Evolutionary conservation across 2,888 invertebrate genomes (phyloP).

Genomic region (Dorcus hopei): DNA sequence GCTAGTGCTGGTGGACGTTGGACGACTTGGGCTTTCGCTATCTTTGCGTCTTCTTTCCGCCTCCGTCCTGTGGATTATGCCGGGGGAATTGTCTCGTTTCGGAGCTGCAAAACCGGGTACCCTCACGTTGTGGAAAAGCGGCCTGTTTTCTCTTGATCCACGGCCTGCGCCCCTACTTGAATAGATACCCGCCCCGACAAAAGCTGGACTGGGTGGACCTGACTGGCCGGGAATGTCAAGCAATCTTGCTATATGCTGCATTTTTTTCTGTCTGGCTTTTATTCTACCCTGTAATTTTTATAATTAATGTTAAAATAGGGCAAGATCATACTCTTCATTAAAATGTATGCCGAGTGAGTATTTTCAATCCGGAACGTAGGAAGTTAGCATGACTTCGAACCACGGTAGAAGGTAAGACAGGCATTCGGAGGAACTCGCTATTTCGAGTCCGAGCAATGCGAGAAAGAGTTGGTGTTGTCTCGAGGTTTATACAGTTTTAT

Average conservation of each 20-base stretch:
- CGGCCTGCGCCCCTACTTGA: constrained; percentile 39
- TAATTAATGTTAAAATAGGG: background rate
- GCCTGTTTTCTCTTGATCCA: constrained; percentile 41
- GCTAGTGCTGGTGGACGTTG: constrained; percentile 24
- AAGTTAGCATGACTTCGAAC: too few species aligned
- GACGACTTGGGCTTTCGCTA: constrained; percentile 38
- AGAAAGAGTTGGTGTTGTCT: too few species aligned
- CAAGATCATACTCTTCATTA: background rate
- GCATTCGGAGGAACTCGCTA: too few species aligned
- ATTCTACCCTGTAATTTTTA: constrained; percentile 67
- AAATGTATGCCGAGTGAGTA: too few species aligned
- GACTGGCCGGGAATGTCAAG: constrained; percentile 75
- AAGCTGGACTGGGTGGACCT: constrained; percentile 51
- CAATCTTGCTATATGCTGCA: constrained; percentile 90
- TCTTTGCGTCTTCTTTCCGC: constrained; percentile 30
- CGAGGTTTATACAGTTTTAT: too few species aligned
- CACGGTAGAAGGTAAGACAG: too few species aligned
- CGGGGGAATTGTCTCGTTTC: constrained; percentile 45
- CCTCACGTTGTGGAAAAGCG: constrained; percentile 42
- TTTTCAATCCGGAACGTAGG: too few species aligned
- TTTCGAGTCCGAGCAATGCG: too few species aligned
- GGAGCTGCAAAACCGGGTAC: constrained; percentile 50
- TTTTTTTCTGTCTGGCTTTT: constrained; percentile 94
- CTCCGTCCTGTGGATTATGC: constrained; percentile 44
- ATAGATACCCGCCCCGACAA: constrained; percentile 40